phyloP scores from a whole-genome alignment of 2,113 vertebrate species.

The Motacilla alba region DNA sequence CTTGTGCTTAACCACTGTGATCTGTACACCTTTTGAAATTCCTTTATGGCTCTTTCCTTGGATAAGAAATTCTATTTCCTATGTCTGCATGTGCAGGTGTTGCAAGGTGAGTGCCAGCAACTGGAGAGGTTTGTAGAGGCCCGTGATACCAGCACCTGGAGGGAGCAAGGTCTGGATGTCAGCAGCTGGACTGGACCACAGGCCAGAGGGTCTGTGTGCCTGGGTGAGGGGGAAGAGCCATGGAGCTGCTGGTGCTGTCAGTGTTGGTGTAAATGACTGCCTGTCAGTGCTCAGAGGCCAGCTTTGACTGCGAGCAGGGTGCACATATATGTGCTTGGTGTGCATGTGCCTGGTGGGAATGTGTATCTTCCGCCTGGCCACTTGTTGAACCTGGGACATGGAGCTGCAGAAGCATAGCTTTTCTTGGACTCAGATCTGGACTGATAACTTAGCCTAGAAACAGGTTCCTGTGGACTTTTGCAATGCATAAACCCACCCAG shows the following conservation, averaged over 20 bases:
- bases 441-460: not conserved
- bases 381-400: not conserved
- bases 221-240: rapidly evolving
- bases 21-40: not conserved
- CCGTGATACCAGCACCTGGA: not conserved
- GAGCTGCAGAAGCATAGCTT: not conserved
- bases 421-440: not conserved
- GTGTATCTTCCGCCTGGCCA: not conserved
- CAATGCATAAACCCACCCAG: not conserved
- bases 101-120: not conserved
- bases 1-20: not conserved
- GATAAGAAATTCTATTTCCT: not conserved
- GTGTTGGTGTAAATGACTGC: too few species aligned
- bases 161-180: rapidly evolving
- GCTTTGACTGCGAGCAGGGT: rapidly evolving
- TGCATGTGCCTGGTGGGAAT: not conserved
- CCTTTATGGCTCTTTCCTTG: not conserved
- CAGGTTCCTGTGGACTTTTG: not conserved
- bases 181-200: not conserved
- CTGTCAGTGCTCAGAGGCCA: not conserved
- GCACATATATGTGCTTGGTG: rapidly evolving
- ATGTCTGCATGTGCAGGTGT: too few species aligned
- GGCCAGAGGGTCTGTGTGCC: not conserved
- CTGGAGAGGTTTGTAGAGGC: not conserved
- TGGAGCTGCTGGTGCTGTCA: not conserved